Evolutionary conservation across 1,140 invertebrate species (phyloP).

Genomic region (Ptiloglossa arizonensis): DNA sequence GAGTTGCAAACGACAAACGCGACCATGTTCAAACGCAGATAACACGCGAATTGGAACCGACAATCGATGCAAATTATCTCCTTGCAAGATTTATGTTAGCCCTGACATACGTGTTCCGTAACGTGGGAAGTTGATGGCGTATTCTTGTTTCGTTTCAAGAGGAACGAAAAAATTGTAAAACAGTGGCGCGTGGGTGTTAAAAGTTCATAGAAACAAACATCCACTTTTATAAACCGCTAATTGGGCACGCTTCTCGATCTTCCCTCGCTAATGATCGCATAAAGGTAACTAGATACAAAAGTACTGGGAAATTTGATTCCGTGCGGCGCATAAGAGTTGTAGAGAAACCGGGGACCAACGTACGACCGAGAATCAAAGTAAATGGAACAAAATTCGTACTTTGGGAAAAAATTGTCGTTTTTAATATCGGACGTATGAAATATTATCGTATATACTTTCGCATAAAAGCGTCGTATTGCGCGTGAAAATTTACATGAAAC

Average conservation of each 20-base stretch:
- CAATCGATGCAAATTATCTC: background rate
- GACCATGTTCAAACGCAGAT: too few species aligned
- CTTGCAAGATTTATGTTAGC: background rate
- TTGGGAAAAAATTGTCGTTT: background rate
- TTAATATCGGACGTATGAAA: background rate
- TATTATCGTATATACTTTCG: background rate
- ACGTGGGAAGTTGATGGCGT: background rate
- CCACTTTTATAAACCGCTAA: background rate
- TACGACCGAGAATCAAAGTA: constrained; percentile 6
- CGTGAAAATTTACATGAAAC: background rate
- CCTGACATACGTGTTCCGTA: background rate
- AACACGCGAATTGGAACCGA: too few species aligned
- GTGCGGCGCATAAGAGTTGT: background rate
- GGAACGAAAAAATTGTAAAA: too few species aligned
- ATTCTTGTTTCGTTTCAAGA: background rate
- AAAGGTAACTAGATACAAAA: constrained; percentile 12
- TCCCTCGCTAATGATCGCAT: background rate
- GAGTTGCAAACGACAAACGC: too few species aligned
- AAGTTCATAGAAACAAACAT: background rate
- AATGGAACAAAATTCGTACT: background rate
- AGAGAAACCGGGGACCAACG: background rate
- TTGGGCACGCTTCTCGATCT: background rate
- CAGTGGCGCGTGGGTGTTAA: background rate
- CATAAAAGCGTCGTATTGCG: background rate
- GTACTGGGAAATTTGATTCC: constrained; percentile 10